phyloP scores from a whole-genome alignment of 2,888 invertebrate species.

The Pomacea canaliculata region DNA sequence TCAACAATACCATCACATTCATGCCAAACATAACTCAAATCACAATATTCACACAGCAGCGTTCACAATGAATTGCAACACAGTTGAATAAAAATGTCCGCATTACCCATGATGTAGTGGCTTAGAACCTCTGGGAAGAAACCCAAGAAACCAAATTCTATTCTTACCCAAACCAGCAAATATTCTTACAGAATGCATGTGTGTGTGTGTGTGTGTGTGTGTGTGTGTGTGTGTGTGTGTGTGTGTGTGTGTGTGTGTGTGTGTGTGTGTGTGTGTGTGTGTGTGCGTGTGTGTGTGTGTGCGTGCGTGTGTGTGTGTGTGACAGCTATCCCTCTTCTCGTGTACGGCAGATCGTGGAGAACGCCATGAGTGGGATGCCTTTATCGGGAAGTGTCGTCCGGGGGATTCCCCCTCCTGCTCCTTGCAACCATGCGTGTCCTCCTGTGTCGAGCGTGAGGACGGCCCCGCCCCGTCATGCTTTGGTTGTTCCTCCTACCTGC shows the following conservation, averaged over 20 bases:
- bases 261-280: constrained; percentile 1
- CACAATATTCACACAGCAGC: no score
- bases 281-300: neutral
- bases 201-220: neutral
- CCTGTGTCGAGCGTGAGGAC: constrained; percentile 12
- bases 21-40: no score
- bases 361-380: constrained; percentile 25
- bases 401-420: constrained; percentile 16
- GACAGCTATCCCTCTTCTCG: neutral
- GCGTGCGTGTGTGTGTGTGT: neutral
- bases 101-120: no score
- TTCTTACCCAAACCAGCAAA: no score
- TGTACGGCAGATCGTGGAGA: neutral
- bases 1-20: no score
- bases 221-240: neutral
- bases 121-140: no score
- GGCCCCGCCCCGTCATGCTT: constrained; percentile 35
- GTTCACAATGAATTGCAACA: no score
- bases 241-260: neutral
- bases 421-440: constrained; percentile 6
- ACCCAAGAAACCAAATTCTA: no score
- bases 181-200: no score
- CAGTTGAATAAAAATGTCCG: no score
- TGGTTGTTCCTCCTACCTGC: constrained; percentile 29
- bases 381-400: constrained; percentile 16